A percentile compares a stretch with the other conserved stretches of the same genome.
These are phyloP conservation scores for Zaprionus lineosus DNA, from an alignment of 2,888 invertebrate species.

Conservation along the genomic window DNA sequence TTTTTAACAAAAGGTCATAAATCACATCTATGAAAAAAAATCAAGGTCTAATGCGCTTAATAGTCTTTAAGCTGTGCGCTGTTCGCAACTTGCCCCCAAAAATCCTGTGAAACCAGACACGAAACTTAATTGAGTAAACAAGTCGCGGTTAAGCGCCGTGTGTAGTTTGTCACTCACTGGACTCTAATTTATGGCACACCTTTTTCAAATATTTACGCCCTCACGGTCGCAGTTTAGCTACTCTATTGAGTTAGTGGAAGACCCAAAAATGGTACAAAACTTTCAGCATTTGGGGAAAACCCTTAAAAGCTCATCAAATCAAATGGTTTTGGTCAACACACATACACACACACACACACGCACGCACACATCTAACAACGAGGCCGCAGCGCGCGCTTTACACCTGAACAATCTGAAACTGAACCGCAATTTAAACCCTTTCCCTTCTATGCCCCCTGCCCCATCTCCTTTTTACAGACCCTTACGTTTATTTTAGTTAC, in stretches of 20 bases:
- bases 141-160: background rate
- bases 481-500: no score
- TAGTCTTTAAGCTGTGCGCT: no score
- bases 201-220: conserved; percentile 2
- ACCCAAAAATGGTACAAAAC: conserved; percentile 15
- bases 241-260: conserved; percentile 14
- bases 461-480: background rate
- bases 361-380: no score
- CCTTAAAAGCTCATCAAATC: conserved; percentile 35
- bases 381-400: conserved; percentile 28
- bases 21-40: conserved; percentile 52
- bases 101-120: no score
- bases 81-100: no score
- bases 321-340: conserved; percentile 31
- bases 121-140: background rate
- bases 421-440: conserved; percentile 26
- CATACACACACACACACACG: conserved; percentile 6
- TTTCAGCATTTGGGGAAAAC: conserved; percentile 18
- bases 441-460: background rate
- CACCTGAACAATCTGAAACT: conserved; percentile 50
- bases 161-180: conserved; percentile 30
- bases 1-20: conserved; percentile 40
- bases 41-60: conserved; percentile 10
- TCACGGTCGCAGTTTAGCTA: background rate
- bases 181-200: conserved; percentile 28